phyloP scores from a whole-genome alignment of 2,113 vertebrate species.

The Cyprinodon variegatus region DNA sequence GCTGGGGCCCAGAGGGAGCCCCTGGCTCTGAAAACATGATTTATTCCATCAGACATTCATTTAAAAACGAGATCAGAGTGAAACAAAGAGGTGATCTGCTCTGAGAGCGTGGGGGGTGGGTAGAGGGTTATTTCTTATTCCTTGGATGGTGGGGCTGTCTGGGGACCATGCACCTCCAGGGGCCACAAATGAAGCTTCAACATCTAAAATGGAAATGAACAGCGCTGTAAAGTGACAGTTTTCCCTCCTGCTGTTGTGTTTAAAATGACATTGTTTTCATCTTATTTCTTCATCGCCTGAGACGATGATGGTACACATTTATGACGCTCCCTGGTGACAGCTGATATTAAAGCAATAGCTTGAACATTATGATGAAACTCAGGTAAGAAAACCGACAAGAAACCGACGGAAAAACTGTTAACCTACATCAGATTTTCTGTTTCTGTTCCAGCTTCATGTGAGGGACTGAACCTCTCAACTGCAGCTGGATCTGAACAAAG shows the following conservation, averaged over 20 bases:
- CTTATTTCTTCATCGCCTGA: constrained; percentile 63
- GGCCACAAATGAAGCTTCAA: constrained; percentile 38
- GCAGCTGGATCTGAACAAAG: constrained; percentile 20
- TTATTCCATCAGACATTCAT: constrained; percentile 44
- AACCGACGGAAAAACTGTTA: constrained; percentile 34
- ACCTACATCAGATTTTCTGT: constrained; percentile 49
- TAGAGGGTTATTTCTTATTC: constrained; percentile 26
- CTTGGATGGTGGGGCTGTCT: constrained; percentile 29
- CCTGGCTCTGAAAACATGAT: constrained; percentile 32
- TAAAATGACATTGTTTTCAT: constrained; percentile 65
- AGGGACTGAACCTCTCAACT: constrained; percentile 33
- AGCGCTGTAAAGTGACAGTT: constrained; percentile 55
- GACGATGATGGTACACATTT: constrained; percentile 48
- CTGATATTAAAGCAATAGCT: constrained; percentile 56
- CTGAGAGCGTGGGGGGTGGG: constrained; percentile 18
- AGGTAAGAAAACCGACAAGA: constrained; percentile 37
- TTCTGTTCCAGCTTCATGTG: constrained; percentile 1
- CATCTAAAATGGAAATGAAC: constrained; percentile 69
- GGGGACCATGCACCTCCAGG: constrained; percentile 37
- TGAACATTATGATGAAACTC: constrained; percentile 61
- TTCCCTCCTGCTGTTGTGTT: constrained; percentile 30
- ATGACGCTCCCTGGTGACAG: constrained; percentile 58
- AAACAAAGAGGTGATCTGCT: constrained; percentile 31
- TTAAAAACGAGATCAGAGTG: constrained; percentile 28
- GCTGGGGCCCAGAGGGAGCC: constrained; percentile 34